phyloP scores from a whole-genome alignment of 2,888 invertebrate species.

The Drosophila borealis region DNA sequence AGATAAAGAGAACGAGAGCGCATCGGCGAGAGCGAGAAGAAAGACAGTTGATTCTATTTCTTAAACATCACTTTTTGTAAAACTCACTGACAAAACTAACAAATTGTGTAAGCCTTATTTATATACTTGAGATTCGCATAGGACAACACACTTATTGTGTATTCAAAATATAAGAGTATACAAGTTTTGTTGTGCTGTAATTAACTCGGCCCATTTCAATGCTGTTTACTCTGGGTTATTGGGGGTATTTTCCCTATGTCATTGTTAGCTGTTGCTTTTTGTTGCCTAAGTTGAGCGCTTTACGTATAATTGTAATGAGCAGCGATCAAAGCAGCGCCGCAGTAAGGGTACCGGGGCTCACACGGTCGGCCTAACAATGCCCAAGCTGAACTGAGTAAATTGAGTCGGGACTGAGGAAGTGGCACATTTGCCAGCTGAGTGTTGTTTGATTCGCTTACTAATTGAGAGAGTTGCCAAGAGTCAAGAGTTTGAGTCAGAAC shows the following conservation, averaged over 20 bases:
- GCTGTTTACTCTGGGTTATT: conserved; percentile 16
- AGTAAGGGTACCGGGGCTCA: neutral
- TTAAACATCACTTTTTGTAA: too few species aligned
- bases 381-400: conserved; percentile 23
- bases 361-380: conserved; percentile 7
- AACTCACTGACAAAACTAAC: too few species aligned
- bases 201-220: neutral
- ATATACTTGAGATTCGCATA: neutral
- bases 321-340: conserved; percentile 34
- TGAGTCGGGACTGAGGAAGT: conserved; percentile 2
- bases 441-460: conserved; percentile 17
- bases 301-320: conserved; percentile 37
- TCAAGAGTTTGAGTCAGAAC: conserved; percentile 8
- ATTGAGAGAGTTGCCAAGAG: conserved; percentile 24
- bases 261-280: conserved; percentile 25
- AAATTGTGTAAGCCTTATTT: neutral
- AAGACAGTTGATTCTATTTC: too few species aligned
- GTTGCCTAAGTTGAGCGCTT: conserved; percentile 39
- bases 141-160: neutral
- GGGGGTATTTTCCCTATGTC: conserved; percentile 43
- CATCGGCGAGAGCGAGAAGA: too few species aligned
- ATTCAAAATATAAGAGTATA: conserved; percentile 21
- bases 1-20: neutral
- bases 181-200: neutral
- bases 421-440: conserved; percentile 1